Evolutionary conservation across 2,797 vertebrate genomes (phyloP), one percentile per base, ranked within the genome.

Genomic region (Peromyscus nudipes): DNA sequence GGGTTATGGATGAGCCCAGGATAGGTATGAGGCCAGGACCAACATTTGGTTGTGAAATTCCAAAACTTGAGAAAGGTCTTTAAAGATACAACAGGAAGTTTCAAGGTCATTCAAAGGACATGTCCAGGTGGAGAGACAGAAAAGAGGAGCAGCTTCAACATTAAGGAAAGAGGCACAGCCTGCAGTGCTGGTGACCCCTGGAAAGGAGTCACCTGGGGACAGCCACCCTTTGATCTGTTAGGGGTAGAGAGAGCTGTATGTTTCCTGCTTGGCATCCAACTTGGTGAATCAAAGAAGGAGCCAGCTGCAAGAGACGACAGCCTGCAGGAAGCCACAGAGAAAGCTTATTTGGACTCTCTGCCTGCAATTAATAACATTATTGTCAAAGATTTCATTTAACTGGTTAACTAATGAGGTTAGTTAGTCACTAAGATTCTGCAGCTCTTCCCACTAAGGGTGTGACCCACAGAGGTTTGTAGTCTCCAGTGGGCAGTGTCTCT

Each of bases 401-500:
- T 71, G 19, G 8, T 34, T 82, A 14, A 77, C 40, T 29, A 86
- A 43, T 23, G 46, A 83, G 43, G 6, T 1, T 40, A 64, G 34
- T 19, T 1, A 29, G 40, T 73, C 13, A 0, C 16, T 34, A 21
- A 94, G 65, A 29, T 14, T 1, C 29, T 19, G 5, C 12, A 27
- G 0, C 29, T 79, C 40, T 25, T n/a, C 71, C 46, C 12, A 16
- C 0, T 29, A 46, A 92, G 46, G 7, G 21, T 37, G 27, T 77
- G 29, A 31, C 27, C 9, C 19, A 17, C 6, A 40, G 55, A 37
- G 21, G 31, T 62, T 43, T 52, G 10, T 69, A 29, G 23, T 52
- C 23, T 13, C 55, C 62, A 31, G 0, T 4, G 8, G 17, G 31
- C 49, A 34, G 31, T 40, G 2, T 17, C 40, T 3, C 0, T 25